phyloP scores from a whole-genome alignment of 2,797 vertebrate genomes.

The Pantherophis vulpinus region DNA sequence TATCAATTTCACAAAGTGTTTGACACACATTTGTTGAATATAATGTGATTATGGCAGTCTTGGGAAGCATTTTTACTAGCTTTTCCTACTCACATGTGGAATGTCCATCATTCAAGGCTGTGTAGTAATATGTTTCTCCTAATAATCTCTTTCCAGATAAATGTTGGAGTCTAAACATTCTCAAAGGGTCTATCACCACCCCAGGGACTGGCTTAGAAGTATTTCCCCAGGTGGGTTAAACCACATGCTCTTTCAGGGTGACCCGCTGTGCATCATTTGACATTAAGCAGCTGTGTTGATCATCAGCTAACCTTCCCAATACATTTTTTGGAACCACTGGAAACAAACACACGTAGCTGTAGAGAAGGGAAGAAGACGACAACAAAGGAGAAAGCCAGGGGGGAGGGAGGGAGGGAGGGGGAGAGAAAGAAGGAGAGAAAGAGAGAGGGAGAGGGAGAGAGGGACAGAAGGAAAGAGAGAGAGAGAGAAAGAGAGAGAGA shows the following conservation, averaged over 20 bases:
- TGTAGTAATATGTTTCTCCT: background rate
- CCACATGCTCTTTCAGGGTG: conserved; percentile 34
- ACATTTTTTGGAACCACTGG: conserved; percentile 50
- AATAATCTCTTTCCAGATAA: conserved; percentile 13
- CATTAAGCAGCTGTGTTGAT: conserved; percentile 52
- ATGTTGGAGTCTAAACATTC: fast-evolving
- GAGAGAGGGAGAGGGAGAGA: too few species aligned
- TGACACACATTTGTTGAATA: background rate
- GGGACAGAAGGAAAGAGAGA: too few species aligned
- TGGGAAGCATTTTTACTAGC: background rate
- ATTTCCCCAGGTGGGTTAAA: background rate
- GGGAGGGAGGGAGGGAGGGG: background rate
- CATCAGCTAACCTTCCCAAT: conserved; percentile 55
- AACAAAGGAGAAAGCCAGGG: background rate
- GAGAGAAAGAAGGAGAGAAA: too few species aligned
- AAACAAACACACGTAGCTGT: conserved; percentile 58
- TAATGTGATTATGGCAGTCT: background rate
- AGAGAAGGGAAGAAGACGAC: conserved; percentile 43
- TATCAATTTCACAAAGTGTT: background rate
- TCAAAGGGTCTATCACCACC: background rate
- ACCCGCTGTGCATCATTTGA: conserved; percentile 20
- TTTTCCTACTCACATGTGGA: background rate
- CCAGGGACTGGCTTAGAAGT: conserved; percentile 17
- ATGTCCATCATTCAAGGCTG: background rate
- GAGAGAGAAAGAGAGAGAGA: too few species aligned